Percentiles rank a stretch among this genome's conserved stretches.
Evolutionary conservation across 2,797 vertebrate species (phyloP).

Genomic region (Chelonia mydas): DNA sequence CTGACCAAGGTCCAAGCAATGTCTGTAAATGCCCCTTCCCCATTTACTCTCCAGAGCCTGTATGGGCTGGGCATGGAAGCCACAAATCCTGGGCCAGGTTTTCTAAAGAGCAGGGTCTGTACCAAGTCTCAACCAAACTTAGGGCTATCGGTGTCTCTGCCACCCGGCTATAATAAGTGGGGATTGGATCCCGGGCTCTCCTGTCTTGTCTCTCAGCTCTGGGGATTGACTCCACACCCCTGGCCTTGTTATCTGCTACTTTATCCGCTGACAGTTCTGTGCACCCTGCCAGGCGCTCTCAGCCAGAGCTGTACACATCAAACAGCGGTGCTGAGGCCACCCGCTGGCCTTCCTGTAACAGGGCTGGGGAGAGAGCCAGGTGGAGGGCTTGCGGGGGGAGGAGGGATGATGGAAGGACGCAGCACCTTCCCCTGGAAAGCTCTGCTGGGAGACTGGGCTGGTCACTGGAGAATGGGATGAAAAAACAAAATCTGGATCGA

Average conservation of each 20-base stretch:
- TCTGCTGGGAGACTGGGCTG: not conserved
- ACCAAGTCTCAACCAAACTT: not conserved
- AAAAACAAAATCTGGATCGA: not conserved
- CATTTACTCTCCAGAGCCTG: too few relatives aligned
- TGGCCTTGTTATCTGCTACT: not conserved
- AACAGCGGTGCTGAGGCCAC: not conserved
- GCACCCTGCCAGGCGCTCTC: rapidly evolving
- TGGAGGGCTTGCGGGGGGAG: not conserved
- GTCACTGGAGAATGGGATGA: too few relatives aligned
- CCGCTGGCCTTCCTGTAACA: not conserved
- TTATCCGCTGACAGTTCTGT: not conserved
- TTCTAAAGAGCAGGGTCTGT: not conserved
- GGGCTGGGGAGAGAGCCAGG: too few relatives aligned
- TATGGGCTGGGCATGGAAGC: too few relatives aligned
- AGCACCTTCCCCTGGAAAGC: not conserved
- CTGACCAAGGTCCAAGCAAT: not conserved
- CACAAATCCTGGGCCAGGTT: too few relatives aligned
- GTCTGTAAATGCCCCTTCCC: not conserved
- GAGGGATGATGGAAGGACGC: too few relatives aligned
- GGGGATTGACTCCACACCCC: not conserved
- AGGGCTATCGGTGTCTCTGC: not conserved
- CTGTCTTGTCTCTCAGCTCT: not conserved
- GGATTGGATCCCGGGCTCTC: not conserved
- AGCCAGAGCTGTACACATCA: not conserved
- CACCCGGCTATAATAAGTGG: not conserved